These are phyloP conservation scores for Pheosia gnoma DNA, from an alignment of 2,888 invertebrate species.

Conservation along the genomic window DNA sequence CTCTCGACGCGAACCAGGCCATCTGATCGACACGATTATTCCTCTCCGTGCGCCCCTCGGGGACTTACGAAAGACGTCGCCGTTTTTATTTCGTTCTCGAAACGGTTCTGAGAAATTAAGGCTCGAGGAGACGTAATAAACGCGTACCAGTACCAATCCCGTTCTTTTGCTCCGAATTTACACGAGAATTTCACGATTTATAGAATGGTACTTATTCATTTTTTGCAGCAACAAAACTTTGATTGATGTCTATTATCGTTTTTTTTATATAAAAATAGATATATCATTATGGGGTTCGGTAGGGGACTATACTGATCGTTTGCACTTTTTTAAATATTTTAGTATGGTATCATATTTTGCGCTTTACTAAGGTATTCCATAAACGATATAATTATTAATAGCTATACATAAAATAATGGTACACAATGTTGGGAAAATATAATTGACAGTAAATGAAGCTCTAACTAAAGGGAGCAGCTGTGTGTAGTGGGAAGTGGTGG, in stretches of 20 bases:
- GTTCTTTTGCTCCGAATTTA: conserved; percentile 9
- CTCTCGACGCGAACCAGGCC: conserved; percentile 60
- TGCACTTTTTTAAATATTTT: too few relatives aligned
- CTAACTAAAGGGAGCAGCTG: conserved; percentile 41
- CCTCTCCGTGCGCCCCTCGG: conserved; percentile 26
- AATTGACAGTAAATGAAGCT: conserved; percentile 38
- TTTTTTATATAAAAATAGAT: background rate
- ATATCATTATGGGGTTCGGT: too few relatives aligned
- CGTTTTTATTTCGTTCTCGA: conserved; percentile 30
- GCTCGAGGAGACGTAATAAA: conserved; percentile 16
- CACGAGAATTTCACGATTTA: background rate
- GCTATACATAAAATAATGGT: conserved; percentile 30
- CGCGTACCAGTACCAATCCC: conserved; percentile 13
- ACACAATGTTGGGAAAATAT: conserved; percentile 25
- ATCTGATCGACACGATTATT: conserved; percentile 57
- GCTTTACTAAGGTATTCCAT: too few relatives aligned
- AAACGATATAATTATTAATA: background rate
- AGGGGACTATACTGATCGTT: too few relatives aligned
- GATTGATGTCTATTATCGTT: conserved; percentile 4
- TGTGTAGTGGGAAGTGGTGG: conserved; percentile 27
- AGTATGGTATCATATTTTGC: too few relatives aligned
- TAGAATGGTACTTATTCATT: background rate
- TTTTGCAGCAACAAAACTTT: conserved; percentile 1
- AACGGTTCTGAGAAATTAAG: conserved; percentile 25
- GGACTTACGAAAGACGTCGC: conserved; percentile 31